Percentiles rank a stretch among this genome's conserved stretches.
Conservation (phyloP, 2,888 invertebrate species). For the Hedychridium roseum region DNA sequence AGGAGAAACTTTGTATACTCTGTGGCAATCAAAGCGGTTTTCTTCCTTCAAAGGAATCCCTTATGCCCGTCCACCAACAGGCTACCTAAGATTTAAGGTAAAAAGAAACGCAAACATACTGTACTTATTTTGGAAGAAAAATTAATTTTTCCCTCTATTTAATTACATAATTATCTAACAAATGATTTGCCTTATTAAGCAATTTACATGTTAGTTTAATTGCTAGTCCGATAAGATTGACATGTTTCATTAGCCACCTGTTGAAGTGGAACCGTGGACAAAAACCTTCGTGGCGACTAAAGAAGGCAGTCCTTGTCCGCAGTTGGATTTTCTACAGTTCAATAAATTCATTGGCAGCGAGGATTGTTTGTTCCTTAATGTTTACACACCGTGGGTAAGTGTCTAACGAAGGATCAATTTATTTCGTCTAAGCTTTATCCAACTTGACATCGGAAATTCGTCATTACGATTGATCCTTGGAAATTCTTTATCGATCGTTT, state of each 20-base stretch:
- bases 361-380: slow-evolving; percentile 45
- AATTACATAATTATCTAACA: no score
- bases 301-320: slow-evolving; percentile 33
- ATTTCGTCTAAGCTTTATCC: no score
- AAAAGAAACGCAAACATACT: no score
- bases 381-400: slow-evolving; percentile 42
- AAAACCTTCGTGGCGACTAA: slow-evolving; percentile 21
- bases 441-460: no score
- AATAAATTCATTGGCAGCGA: slow-evolving; percentile 33
- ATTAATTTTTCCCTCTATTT: no score
- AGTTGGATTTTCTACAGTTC: slow-evolving; percentile 13
- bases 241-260: slow-evolving; percentile 35
- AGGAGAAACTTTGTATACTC: slow-evolving; percentile 36
- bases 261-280: slow-evolving; percentile 35
- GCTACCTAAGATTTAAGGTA: slow-evolving; percentile 44
- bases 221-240: no score
- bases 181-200: no score
- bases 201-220: no score
- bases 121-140: no score
- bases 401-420: no score
- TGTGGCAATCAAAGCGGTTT: slow-evolving; percentile 21
- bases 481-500: no score
- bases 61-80: slow-evolving; percentile 40
- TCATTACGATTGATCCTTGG: no score
- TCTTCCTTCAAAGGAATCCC: slow-evolving; percentile 44